phyloP scores from a whole-genome alignment of 2,888 invertebrate species.

The Cyaniris semiargus region DNA sequence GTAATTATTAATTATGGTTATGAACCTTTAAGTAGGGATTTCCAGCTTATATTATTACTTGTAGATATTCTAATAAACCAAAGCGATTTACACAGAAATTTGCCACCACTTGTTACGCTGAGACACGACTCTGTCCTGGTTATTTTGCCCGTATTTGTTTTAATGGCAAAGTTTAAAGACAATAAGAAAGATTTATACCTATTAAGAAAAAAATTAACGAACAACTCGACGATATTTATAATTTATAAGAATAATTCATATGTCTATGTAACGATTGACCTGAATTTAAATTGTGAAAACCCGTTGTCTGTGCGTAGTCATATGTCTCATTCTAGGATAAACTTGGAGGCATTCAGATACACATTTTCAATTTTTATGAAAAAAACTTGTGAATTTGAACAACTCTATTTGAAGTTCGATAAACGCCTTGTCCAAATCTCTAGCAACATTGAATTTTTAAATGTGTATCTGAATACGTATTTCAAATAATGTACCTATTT shows the following conservation, averaged over 20 bases:
- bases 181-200: conserved; percentile 79
- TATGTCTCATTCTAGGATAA: conserved; percentile 36
- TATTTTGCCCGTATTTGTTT: conserved; percentile 63
- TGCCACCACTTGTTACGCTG: conserved; percentile 72
- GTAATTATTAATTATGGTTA: conserved; percentile 63
- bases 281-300: conserved; percentile 41
- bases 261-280: conserved; percentile 55
- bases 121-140: conserved; percentile 53
- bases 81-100: conserved; percentile 62
- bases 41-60: conserved; percentile 52
- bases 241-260: conserved; percentile 69
- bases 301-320: conserved; percentile 37
- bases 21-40: conserved; percentile 60
- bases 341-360: conserved; percentile 36
- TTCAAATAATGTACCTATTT: conserved; percentile 11
- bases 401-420: neutral
- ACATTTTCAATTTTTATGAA: conserved; percentile 29
- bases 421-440: neutral
- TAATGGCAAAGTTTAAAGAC: conserved; percentile 75
- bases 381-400: neutral
- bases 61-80: conserved; percentile 61
- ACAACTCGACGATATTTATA: conserved; percentile 71
- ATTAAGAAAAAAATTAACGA: conserved; percentile 69
- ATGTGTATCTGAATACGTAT: conserved; percentile 24
- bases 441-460: neutral